Evolutionary conservation across 1,140 invertebrate species (phyloP), one percentile per base, ranked within the genome.

Genomic region (Heliconius melpomene): DNA sequence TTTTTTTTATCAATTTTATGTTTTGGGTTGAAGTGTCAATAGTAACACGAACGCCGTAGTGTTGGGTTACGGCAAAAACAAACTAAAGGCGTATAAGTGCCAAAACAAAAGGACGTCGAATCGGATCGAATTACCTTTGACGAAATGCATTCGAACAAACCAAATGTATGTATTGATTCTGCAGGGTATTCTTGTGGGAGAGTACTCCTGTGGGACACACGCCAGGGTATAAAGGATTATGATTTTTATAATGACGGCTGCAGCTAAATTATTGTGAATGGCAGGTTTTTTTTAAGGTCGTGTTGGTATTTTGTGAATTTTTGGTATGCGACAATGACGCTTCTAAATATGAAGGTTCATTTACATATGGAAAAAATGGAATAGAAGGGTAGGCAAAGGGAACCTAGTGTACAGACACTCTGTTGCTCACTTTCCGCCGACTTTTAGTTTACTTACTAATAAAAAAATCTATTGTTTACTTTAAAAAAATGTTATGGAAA

Each of bases 1-100:
- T 83, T 84, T 83, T 85, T 88, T 87, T 86, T 85, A 84, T 90
- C 86, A 79, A 84, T 86, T 86, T 85, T 85, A 89, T 94, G 90
- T 94, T 94, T 93, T 94, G 93, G 90, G 88, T 86, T 85, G 84
- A 91, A 91, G 90, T 93, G 93, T 93, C 93, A 94, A 94, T 94
- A 93, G 89, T 90, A 89, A 90, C 89, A 89, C 90, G 89, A 90
- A 89, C 88, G 81, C 80, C 79, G 79, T 81, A 81, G 90, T 91
- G 79, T 94, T 87, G 83, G 84, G 84, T 94, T 93, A 92, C 93
- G 75, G 84, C 75, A 86, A 89, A 92, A 92, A 88, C 88, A 92
- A 91, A 94, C 86, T 92, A 90, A 90, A 94, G 89, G 91, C 90
- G 88, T 89, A 92, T 91, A 90, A 92, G 91, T 92, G 90, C 88